phyloP scores from a whole-genome alignment of 2,888 invertebrate species.

The Hirtodrosophila cameraria region DNA sequence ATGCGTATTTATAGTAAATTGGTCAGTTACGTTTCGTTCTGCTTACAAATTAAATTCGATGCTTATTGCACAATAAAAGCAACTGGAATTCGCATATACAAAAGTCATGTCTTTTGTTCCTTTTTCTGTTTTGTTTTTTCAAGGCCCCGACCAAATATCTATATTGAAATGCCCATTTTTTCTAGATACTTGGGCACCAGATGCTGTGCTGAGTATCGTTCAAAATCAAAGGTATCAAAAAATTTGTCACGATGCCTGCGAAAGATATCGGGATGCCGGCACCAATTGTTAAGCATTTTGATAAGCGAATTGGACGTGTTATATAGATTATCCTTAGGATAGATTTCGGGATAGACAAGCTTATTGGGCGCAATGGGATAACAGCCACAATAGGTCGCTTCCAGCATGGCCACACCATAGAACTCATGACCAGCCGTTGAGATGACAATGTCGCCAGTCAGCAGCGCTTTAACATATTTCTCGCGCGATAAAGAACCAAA shows the following conservation, averaged over 20 bases:
- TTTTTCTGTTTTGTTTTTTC: too few relatives aligned
- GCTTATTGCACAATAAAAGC: conserved; percentile 50
- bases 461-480: conserved; percentile 86
- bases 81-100: conserved; percentile 31
- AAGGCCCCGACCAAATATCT: conserved; percentile 26
- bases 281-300: conserved; percentile 85
- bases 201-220: conserved; percentile 83
- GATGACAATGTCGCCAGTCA: conserved; percentile 87
- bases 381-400: conserved; percentile 89
- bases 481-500: conserved; percentile 87
- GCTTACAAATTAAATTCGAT: conserved; percentile 68
- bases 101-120: not conserved
- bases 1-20: conserved; percentile 40
- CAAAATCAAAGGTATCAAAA: conserved; percentile 83
- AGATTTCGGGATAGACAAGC: conserved; percentile 90
- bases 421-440: conserved; percentile 91
- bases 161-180: conserved; percentile 77
- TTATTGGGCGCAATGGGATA: conserved; percentile 88
- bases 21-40: conserved; percentile 37
- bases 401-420: conserved; percentile 91
- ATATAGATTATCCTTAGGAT: conserved; percentile 87
- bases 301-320: conserved; percentile 86
- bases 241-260: conserved; percentile 81
- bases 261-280: conserved; percentile 84
- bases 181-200: conserved; percentile 83